phyloP scores from a whole-genome alignment of 2,797 vertebrate species.

The Sebastes steindachneri region DNA sequence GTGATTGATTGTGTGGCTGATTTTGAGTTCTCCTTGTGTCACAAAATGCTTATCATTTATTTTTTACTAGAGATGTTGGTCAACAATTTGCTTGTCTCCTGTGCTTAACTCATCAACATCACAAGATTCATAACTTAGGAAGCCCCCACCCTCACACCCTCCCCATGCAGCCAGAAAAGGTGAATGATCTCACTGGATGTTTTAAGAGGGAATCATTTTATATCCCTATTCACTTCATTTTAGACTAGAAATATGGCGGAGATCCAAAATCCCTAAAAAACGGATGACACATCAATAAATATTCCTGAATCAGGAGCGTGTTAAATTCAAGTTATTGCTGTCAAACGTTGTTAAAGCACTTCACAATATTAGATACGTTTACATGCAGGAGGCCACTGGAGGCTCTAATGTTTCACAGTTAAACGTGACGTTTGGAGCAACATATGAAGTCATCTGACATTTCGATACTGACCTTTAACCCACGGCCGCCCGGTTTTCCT shows the following conservation, averaged over 20 bases:
- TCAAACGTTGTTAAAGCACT: neutral
- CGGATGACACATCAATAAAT: neutral
- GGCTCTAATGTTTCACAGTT: constrained; percentile 24
- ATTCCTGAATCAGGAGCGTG: neutral
- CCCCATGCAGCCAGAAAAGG: neutral
- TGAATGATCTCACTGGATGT: neutral
- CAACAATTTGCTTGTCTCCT: too few relatives aligned
- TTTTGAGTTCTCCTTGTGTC: neutral
- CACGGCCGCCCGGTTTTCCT: constrained; percentile 80
- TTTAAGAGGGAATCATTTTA: neutral
- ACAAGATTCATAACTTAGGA: too few relatives aligned
- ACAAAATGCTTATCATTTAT: neutral
- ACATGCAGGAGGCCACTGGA: neutral
- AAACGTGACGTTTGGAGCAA: constrained; percentile 19
- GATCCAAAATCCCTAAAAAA: neutral
- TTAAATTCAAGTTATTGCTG: neutral
- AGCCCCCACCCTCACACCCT: rapidly evolving
- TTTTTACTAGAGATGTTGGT: neutral
- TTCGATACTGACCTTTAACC: constrained; percentile 84
- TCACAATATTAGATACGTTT: neutral
- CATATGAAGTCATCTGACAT: constrained; percentile 41
- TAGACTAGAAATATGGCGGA: neutral
- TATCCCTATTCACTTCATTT: neutral
- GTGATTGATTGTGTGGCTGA: neutral
- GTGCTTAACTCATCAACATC: too few relatives aligned